A percentile compares a stretch with the other conserved stretches of the same genome.
Evolutionary conservation across 2,888 invertebrate genomes (phyloP).

Genomic region (Stenodera caucasica): DNA sequence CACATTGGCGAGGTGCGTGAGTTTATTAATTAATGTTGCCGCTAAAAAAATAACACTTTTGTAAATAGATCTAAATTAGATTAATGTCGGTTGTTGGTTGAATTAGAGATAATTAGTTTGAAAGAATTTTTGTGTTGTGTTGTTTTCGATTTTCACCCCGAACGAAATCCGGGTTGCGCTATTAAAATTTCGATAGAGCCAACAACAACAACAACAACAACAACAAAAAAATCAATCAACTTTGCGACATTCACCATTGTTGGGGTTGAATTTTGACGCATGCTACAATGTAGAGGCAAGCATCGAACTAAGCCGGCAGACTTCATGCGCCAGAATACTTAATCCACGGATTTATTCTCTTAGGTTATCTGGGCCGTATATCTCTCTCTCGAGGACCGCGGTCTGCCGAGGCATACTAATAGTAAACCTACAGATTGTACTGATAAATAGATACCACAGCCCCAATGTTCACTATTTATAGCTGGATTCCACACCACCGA

Average conservation of each 20-base stretch:
- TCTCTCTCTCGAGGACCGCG: slow-evolving; percentile 52
- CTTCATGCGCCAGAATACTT: slow-evolving; percentile 49
- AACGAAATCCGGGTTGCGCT: slow-evolving; percentile 9
- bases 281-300: slow-evolving; percentile 12
- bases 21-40: background rate
- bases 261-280: slow-evolving; percentile 13
- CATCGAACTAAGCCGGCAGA: slow-evolving; percentile 39
- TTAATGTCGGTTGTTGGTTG: background rate
- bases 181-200: slow-evolving; percentile 19
- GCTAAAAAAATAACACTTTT: background rate
- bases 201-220: slow-evolving; percentile 1
- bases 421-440: slow-evolving; percentile 56
- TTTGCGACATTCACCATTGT: background rate
- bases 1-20: background rate
- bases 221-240: too few relatives aligned
- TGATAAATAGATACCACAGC: slow-evolving; percentile 56
- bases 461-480: slow-evolving; percentile 50
- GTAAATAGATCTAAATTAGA: background rate
- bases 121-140: background rate
- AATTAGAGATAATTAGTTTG: too few relatives aligned
- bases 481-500: slow-evolving; percentile 38
- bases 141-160: background rate
- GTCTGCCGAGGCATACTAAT: slow-evolving; percentile 55
- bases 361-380: slow-evolving; percentile 57
- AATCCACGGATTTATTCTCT: slow-evolving; percentile 56